Base-by-base conservation (phyloP, 2,888 invertebrate species). In the Azorinus chamasolen region DNA sequence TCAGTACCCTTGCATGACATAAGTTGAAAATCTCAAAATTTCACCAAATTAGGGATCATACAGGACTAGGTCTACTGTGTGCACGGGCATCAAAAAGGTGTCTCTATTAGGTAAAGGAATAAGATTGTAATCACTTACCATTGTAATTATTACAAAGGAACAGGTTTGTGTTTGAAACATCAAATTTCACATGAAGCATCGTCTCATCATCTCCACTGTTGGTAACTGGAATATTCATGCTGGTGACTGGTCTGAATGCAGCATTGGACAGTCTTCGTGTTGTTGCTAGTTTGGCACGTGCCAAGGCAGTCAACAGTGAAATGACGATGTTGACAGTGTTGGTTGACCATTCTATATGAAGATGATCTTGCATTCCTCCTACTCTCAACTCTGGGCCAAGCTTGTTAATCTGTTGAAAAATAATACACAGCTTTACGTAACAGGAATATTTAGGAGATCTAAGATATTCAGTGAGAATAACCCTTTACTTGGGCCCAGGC, bases 321-420 rank as follows among this genome's bases (percentile, higher is more conserved):
- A 82, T 73, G 16, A 89, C 58, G n/a, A 87, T 77, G 53, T 76
- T 76, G 24, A 89, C 73, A 0, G 88, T 84, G 32, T 66, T 82
- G 2, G 90, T 80, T 3, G 91, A 91, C 88, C 90, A 88, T 68
- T 92, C 92, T 18, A 90, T 16, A 63, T 91, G 91, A 4, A 91
- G 55, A 71, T 91, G 89, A 81, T 90, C 88, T 45, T 86, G 69
- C 87, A 89, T 88, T 0, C 85, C 86, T 41, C 90, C 89, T 18
- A 90, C 20, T 18, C 84, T 84, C 43, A 90, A 48, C 48, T 88
- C 88, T 2, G 79, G 58, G 6, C 86, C 86, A 1, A 89, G 65
- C 32, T 91, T 88, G 63, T 88, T 84, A 16, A 87, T 73, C 91
- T 91, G 79, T n/a, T 51, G 57, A 55, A 59, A 32, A 46, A 14